Base-by-base conservation (phyloP, 2,888 invertebrate species). In the Nemurella pictetii region DNA sequence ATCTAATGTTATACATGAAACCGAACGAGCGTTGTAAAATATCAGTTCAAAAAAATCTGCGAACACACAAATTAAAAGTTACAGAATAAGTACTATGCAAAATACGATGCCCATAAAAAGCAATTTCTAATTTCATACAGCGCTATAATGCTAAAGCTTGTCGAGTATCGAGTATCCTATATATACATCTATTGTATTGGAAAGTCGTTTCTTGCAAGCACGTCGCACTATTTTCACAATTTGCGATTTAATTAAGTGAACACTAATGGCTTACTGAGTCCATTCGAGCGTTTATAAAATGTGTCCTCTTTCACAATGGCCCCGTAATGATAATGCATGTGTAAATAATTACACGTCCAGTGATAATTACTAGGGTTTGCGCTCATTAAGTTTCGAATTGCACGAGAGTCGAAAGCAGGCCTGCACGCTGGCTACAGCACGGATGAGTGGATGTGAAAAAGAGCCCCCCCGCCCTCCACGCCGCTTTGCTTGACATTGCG, bases 281-380 rank as follows among this genome's bases (percentile, higher is more conserved):
- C 35, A 20, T 36, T 35, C 36, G 26, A 81, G 80, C 36, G 80
- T 25, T 35, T 25, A 81, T 36, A 81, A 81, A 36, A 81, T 32
- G 32, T 35, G n/a, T 36, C 35, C 36, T 36, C 36, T 81, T 81
- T 35, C 26, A 81, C 80, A 81, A 81, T 81, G 32, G 20, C 20
- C 32, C 80, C 26, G 26, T 81, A 81, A 81, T 81, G 80, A 81
- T 81, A 81, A 81, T 81, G 80, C 36, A 81, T 26, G 80, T 81
- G 80, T 81, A 81, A 81, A 81, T 81, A 81, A 81, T 81, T 81
- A 36, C 12, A 30, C 80, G 35, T 30, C 55, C 55, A 20, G 29
- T 15, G 30, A 35, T 81, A 81, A 81, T 81, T 81, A 36, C 80
- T 81, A 2, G 75, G 75, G 29, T 81, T 81, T 81, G 32, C 80